Percentiles rank a stretch among this genome's conserved stretches.
phyloP scores from a whole-genome alignment of 2,113 vertebrate genomes.

The Copsychus sechellarum region DNA sequence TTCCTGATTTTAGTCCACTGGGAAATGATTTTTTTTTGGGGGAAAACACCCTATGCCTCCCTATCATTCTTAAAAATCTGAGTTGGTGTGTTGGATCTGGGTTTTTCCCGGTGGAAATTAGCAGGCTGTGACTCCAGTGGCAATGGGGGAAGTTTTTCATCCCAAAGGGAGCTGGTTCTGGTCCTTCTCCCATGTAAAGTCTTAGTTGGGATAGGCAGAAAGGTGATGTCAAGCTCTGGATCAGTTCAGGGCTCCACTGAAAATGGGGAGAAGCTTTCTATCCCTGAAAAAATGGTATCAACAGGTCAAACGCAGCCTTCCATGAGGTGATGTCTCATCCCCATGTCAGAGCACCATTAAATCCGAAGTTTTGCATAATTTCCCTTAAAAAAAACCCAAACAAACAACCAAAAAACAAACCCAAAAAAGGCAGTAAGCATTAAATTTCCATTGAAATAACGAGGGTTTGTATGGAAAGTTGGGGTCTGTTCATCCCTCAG shows the following conservation, averaged over 20 bases:
- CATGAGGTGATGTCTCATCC: fast-evolving
- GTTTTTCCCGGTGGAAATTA: fast-evolving
- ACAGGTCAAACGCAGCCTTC: fast-evolving
- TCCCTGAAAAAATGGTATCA: neutral
- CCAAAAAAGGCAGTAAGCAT: neutral
- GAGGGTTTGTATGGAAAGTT: fast-evolving
- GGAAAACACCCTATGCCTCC: fast-evolving
- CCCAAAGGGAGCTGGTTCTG: neutral
- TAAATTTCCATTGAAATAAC: fast-evolving
- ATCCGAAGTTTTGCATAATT: fast-evolving
- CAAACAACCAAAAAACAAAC: neutral
- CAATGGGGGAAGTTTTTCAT: fast-evolving
- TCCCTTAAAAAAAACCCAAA: neutral
- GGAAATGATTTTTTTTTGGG: neutral
- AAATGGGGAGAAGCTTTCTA: neutral
- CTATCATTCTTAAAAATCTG: neutral
- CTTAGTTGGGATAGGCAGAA: neutral
- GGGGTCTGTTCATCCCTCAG: neutral
- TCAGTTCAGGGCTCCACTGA: neutral
- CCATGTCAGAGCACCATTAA: fast-evolving
- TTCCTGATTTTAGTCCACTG: neutral
- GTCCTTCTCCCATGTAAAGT: no score
- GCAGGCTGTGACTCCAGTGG: neutral
- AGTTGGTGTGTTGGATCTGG: neutral
- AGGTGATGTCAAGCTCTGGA: neutral